Conservation (phyloP, 2,888 invertebrate genomes). For the Thecophora atra region DNA sequence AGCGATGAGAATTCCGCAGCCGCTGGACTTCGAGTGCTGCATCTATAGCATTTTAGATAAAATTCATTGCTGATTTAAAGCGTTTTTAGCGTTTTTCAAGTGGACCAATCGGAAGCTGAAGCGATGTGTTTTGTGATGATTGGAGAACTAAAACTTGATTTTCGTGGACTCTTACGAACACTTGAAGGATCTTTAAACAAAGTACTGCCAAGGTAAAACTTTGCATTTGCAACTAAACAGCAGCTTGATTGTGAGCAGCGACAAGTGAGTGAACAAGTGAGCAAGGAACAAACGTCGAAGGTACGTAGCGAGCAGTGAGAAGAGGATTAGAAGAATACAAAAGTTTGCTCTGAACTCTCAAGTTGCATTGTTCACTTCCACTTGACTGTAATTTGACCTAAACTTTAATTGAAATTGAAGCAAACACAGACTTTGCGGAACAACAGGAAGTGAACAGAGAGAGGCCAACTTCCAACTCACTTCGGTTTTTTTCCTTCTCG, state of each 20-base stretch:
- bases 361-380: constrained; percentile 39
- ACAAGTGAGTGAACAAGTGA: neutral
- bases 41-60: constrained; percentile 1
- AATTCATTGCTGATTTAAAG: constrained; percentile 4
- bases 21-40: neutral
- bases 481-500: neutral
- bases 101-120: no score
- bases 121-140: neutral
- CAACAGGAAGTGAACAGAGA: constrained; percentile 36
- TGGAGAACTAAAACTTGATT: no score
- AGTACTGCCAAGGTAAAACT: no score
- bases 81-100: no score
- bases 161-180: no score
- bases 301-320: neutral
- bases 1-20: neutral
- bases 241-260: constrained; percentile 10
- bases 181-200: no score
- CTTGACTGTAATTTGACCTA: constrained; percentile 44
- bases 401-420: constrained; percentile 58
- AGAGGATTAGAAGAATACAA: constrained; percentile 35
- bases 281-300: neutral
- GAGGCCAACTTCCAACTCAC: neutral
- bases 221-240: no score
- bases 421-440: constrained; percentile 47
- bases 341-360: constrained; percentile 35